Evolutionary conservation across 2,888 invertebrate genomes (phyloP), one percentile per base, ranked within the genome.

Genomic region (Epinotia nisella): DNA sequence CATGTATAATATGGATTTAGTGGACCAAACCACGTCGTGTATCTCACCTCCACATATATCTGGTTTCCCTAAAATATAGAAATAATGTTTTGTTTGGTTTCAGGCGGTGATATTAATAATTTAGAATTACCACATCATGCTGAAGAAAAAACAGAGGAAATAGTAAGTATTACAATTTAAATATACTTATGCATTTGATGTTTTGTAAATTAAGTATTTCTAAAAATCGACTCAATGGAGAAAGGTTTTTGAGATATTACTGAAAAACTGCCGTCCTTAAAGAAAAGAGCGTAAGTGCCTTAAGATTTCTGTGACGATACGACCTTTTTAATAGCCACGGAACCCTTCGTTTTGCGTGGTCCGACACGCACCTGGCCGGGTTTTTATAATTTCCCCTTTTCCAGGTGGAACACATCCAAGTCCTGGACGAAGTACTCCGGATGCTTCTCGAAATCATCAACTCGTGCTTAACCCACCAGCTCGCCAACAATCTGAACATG

Each of bases 361-460:
- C n/a, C n/a, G n/a, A n/a, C n/a, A n/a, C n/a, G n/a, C n/a, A n/a
- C n/a, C n/a, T n/a, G n/a, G n/a, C n/a, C n/a, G n/a, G n/a, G n/a
- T n/a, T 59, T 35, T 17, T 41, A 9, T 5, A 7, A n/a, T 51
- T 51, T 51, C 1, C 9, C 15, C 13, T 3, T n/a, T 41, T 17
- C 0, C 88, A 97, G 96, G 95, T 98, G 87, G 98, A 98, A 83
- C 98, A 99, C 90, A 94, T 99, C 78, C 96, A 96, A 56, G 98
- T 99, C 0, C 92, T 99, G 41, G 99, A 99, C 89, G 99, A 99
- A 89, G 99, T 99, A 0, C 94, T 99, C 41, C 94, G 99, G 41
- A 99, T 99, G 97, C 96, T 99, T 17, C 90, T 99, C 75, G 99
- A 99, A 94, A 99, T 99, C 75, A 95, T 99, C 77, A 99, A 99